These are phyloP conservation scores for Myotis daubentonii DNA, from an alignment of 2,797 vertebrate species.

Conservation along the genomic window DNA sequence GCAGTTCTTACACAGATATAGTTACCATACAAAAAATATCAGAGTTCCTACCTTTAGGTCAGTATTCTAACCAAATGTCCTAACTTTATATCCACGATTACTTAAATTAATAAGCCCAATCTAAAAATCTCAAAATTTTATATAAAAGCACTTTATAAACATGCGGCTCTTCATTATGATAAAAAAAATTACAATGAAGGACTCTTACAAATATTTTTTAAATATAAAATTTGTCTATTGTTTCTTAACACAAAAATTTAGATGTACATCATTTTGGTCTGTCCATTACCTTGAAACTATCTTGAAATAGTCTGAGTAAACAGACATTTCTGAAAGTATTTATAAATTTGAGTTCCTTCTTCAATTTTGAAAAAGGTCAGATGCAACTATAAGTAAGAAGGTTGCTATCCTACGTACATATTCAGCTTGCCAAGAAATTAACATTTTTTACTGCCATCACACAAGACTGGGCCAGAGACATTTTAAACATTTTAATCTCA, in stretches of 20 bases:
- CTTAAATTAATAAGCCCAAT: neutral
- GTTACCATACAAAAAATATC: neutral
- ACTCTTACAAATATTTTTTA: neutral
- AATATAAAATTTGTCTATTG: neutral
- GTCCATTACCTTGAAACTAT: neutral
- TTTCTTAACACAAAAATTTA: neutral
- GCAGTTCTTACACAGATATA: neutral
- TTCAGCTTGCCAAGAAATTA: slow-evolving; percentile 68
- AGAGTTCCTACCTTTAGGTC: slow-evolving; percentile 1
- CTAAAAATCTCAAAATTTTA: neutral
- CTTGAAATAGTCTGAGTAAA: slow-evolving; percentile 16
- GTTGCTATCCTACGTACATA: slow-evolving; percentile 35
- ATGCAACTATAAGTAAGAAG: neutral
- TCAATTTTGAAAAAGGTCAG: neutral
- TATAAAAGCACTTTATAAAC: neutral
- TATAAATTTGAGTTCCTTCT: slow-evolving; percentile 37
- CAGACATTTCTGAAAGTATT: neutral
- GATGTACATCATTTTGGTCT: neutral
- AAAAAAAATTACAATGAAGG: neutral
- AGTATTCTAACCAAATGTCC: neutral
- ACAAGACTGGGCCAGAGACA: neutral
- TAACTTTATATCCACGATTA: neutral
- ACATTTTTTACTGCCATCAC: slow-evolving; percentile 64
- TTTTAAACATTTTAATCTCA: slow-evolving; percentile 43
- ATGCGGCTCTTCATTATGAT: neutral